A percentile compares a stretch with the other conserved stretches of the same genome.
Evolutionary conservation across 2,113 vertebrate genomes (phyloP).

Genomic region (Barnardius zonarius): DNA sequence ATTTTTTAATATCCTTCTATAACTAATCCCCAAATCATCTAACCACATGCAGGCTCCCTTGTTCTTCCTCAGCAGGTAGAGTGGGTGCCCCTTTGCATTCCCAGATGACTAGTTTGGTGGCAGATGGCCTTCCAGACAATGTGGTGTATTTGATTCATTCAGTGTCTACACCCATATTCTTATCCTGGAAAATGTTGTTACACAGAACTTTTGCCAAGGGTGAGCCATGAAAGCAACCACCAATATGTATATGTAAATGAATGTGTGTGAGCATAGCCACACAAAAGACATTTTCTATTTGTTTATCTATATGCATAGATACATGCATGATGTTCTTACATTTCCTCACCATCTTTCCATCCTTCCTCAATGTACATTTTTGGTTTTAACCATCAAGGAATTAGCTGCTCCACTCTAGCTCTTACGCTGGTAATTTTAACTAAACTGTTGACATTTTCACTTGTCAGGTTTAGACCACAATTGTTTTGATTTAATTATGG

Average conservation of each 20-base stretch:
- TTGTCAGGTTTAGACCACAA: constrained; percentile 13
- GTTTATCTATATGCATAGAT: neutral
- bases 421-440: neutral
- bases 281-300: neutral
- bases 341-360: neutral
- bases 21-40: fast-evolving
- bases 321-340: fast-evolving
- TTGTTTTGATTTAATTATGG: constrained; percentile 42
- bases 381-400: neutral
- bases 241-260: neutral
- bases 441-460: constrained; percentile 31
- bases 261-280: neutral
- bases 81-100: neutral
- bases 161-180: neutral
- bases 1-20: neutral
- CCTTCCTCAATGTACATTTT: neutral
- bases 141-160: neutral
- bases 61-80: neutral
- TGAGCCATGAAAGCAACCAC: neutral
- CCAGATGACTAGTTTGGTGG: no score
- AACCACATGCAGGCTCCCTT: fast-evolving
- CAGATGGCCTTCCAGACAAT: neutral
- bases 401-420: neutral
- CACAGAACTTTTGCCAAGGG: neutral
- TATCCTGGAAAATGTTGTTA: neutral